Evolutionary conservation across 2,888 invertebrate species (phyloP).

Genomic region (Drosophila neotestacea): DNA sequence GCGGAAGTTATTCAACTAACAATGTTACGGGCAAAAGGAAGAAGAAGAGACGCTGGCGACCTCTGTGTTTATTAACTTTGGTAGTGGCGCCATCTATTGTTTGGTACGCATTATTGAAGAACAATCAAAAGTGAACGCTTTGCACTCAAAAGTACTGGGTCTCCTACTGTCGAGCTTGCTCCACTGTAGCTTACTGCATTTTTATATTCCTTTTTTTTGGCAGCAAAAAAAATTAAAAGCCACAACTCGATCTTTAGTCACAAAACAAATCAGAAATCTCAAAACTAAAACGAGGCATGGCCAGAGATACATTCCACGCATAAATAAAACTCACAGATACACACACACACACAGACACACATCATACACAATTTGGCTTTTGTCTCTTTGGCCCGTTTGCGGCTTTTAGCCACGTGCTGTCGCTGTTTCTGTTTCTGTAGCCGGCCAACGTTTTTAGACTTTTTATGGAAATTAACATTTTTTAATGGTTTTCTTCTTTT

Average conservation of each 20-base stretch:
- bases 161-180: too few species aligned
- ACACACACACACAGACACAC: constrained; percentile 1
- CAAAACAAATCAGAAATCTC: neutral
- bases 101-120: too few species aligned
- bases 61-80: too few species aligned
- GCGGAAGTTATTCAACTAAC: too few species aligned
- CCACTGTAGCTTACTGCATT: too few species aligned
- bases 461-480: constrained; percentile 76
- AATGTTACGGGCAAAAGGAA: too few species aligned
- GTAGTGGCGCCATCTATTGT: too few species aligned
- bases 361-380: constrained; percentile 24
- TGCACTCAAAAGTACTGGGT: too few species aligned
- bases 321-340: constrained; percentile 19
- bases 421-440: constrained; percentile 30
- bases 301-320: constrained; percentile 40
- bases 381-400: constrained; percentile 41
- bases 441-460: constrained; percentile 34
- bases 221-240: constrained; percentile 34
- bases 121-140: too few species aligned
- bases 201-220: constrained; percentile 22
- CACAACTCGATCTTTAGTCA: constrained; percentile 8
- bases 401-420: constrained; percentile 71
- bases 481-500: constrained; percentile 63
- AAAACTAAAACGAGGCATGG: constrained; percentile 20
- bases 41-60: too few species aligned